Evolutionary conservation across 2,113 vertebrate species (phyloP), one percentile per base, ranked within the genome.

Genomic region (Rutilus rutilus): DNA sequence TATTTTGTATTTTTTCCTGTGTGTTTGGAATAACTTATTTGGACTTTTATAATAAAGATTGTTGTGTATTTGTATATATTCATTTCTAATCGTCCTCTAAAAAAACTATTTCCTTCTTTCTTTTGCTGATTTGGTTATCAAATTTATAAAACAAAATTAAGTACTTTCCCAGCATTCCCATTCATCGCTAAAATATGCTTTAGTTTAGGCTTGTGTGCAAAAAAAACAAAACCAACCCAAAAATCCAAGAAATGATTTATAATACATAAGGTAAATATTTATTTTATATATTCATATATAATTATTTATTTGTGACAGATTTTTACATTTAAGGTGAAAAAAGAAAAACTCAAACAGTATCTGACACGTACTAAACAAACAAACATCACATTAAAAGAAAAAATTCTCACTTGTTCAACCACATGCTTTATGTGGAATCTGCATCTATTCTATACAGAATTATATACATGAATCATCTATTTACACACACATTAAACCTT

Each of bases 11-110:
- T 95, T 96, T 71, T 85, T 83, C 57, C 57, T 11, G 76, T 85
- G 79, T 82, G 82, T 97, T 97, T 96, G 95, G n/a, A 74, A 94
- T 99, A 98, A 96, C 88, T 98, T 99, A 97, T 97, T 97, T 94
- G 93, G 93, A 95, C 94, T 96, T 96, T 96, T 96, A 96, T 96
- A 99, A 97, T 97, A 98, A 98, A 97, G 94, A 95, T 96, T 96
- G 93, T 96, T 95, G 96, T 96, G 95, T 94, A 94, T 96, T 96
- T 96, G 92, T 96, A 95, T 86, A 92, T 92, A 89, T 92, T 92
- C 69, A 21, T 65, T 71, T 84, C 33, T 86, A 11, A 30, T 23
- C 0, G 11, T n/a, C 14, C 45, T 5, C n/a, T 75, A n/a, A 39
- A 2, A 42, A 75, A 2, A 21, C 19, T 0, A 14, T 25, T 75